Evolutionary conservation across 2,797 vertebrate species (phyloP).

Genomic region (Gorsachius magnificus): DNA sequence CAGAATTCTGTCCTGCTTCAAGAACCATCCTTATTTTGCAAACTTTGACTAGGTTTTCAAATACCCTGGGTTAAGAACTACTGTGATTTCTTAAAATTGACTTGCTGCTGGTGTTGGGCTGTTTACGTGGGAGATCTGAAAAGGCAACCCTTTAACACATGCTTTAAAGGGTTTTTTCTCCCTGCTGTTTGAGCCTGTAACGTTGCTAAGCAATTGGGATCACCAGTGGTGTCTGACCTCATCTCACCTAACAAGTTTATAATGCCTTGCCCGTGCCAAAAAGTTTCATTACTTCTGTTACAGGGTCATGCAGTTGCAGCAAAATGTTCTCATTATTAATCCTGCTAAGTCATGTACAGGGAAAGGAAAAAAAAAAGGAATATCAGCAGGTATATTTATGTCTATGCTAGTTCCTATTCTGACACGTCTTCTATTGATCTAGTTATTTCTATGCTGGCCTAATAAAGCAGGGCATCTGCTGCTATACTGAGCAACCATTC

Average conservation of each 20-base stretch:
- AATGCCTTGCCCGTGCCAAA: neutral
- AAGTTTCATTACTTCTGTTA: neutral
- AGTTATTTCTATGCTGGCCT: neutral
- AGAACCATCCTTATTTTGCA: neutral
- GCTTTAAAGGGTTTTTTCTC: neutral
- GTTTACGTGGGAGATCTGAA: neutral
- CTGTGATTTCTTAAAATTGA: neutral
- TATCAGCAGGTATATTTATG: neutral
- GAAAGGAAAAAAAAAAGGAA: too few relatives aligned
- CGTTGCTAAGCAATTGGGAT: rapidly evolving
- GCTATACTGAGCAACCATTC: neutral
- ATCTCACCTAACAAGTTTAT: neutral
- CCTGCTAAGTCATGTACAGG: neutral
- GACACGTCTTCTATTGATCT: neutral
- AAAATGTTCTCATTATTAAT: neutral
- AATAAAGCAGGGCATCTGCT: neutral
- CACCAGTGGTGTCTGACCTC: neutral
- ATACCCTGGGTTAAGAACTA: rapidly evolving
- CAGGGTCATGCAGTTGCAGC: neutral
- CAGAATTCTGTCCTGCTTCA: neutral
- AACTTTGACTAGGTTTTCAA: neutral
- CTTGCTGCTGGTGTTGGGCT: neutral
- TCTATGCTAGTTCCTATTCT: neutral
- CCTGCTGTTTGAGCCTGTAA: neutral
- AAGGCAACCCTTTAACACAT: neutral